Evolutionary conservation across 2,888 invertebrate genomes (phyloP).

Genomic region (Gibbula magus): DNA sequence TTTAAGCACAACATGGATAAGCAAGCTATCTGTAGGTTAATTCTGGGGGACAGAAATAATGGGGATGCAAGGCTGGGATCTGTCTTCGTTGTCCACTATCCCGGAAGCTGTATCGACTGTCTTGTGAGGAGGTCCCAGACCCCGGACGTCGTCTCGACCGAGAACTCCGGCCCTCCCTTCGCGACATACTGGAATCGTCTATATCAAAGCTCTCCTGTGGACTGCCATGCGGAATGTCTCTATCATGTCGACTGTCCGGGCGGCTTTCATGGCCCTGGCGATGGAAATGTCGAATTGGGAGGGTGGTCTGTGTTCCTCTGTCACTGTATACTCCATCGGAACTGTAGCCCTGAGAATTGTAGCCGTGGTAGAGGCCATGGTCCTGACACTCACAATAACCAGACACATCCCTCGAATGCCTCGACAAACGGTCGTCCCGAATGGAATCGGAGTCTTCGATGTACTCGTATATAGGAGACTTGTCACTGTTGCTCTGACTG

Average conservation of each 20-base stretch:
- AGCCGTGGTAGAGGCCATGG: not conserved
- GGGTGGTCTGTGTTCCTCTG: conserved; percentile 20
- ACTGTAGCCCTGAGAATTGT: conserved; percentile 2
- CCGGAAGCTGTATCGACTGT: conserved; percentile 16
- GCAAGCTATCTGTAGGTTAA: conserved; percentile 8
- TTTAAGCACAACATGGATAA: not conserved
- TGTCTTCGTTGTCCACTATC: conserved; percentile 13
- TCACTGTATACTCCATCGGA: conserved; percentile 19
- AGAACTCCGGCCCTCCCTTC: conserved; percentile 1
- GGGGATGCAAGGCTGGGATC: conserved; percentile 28
- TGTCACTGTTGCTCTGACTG: conserved; percentile 43
- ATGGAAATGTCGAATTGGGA: conserved; percentile 20
- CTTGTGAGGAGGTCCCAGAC: conserved; percentile 6
- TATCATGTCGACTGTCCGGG: not conserved
- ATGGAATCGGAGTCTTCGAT: conserved; percentile 43
- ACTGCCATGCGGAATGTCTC: conserved; percentile 2
- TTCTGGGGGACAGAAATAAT: conserved; percentile 29
- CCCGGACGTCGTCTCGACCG: conserved; percentile 20
- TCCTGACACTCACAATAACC: conserved; percentile 27
- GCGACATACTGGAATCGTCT: conserved; percentile 26
- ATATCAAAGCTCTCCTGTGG: conserved; percentile 20
- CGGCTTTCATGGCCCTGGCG: conserved; percentile 6
- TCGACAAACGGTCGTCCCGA: conserved; percentile 23
- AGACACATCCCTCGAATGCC: conserved; percentile 28
- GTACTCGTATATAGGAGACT: conserved; percentile 49